A percentile compares a stretch with the other conserved stretches of the same genome.
phyloP scores from a whole-genome alignment of 2,113 vertebrate species.

The Ptychochromis oligacanthus region DNA sequence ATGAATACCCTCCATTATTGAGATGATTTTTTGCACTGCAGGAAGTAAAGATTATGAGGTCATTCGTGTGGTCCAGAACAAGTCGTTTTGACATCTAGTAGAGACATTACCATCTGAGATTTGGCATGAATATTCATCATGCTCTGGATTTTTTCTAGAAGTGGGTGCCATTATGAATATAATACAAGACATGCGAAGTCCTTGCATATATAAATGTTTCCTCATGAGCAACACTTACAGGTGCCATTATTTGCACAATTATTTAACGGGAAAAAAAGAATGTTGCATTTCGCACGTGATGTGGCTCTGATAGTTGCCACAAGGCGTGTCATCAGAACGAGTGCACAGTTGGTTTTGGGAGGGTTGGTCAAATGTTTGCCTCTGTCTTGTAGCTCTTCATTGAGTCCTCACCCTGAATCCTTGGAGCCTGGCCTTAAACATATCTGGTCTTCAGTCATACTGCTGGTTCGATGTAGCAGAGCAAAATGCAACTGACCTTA shows the following conservation, averaged over 20 bases:
- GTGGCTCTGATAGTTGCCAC: not conserved
- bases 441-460: not conserved
- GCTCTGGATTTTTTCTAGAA: not conserved
- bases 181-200: not conserved
- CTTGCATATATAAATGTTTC: too few species aligned
- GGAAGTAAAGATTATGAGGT: not conserved
- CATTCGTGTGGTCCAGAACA: not conserved
- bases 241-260: not conserved
- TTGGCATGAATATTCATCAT: not conserved
- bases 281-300: not conserved
- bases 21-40: not conserved
- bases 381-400: not conserved
- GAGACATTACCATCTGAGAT: not conserved
- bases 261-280: too few species aligned
- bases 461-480: not conserved
- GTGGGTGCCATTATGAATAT: not conserved
- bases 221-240: not conserved
- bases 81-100: not conserved
- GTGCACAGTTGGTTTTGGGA: not conserved
- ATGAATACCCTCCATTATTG: constrained; percentile 35
- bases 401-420: not conserved
- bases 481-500: not conserved
- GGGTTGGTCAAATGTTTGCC: not conserved
- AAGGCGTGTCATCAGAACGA: not conserved
- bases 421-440: not conserved